A percentile compares a stretch with the other conserved stretches of the same genome.
Evolutionary conservation across 2,113 vertebrate genomes (phyloP).

Genomic region (Grammatotria lemairii): DNA sequence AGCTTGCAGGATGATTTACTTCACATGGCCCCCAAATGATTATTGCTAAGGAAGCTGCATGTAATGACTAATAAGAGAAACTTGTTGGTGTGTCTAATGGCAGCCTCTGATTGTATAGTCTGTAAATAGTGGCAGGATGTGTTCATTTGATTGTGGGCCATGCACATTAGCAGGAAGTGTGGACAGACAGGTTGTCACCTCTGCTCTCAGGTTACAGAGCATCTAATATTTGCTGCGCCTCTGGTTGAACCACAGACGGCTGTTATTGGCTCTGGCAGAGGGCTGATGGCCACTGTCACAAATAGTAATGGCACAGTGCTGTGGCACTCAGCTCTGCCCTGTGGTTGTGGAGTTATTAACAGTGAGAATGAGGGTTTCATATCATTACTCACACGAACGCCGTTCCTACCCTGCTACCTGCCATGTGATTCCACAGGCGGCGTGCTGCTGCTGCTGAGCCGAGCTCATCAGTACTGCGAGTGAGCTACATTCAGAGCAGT

Average conservation of each 20-base stretch:
- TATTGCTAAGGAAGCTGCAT: not conserved
- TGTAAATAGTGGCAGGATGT: not conserved
- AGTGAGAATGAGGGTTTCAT: not conserved
- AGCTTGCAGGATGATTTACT: not conserved
- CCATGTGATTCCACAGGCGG: not conserved
- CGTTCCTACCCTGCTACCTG: not conserved
- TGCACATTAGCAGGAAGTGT: not conserved
- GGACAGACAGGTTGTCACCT: not conserved
- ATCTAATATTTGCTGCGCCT: not conserved
- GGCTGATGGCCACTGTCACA: not conserved
- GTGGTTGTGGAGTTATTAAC: constrained; percentile 3
- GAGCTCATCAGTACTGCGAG: not conserved
- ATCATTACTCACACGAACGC: constrained; percentile 6
- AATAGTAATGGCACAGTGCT: not conserved
- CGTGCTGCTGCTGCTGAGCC: not conserved
- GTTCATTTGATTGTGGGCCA: not conserved
- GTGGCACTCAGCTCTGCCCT: not conserved
- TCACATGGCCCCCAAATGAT: not conserved
- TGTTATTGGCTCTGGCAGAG: not conserved
- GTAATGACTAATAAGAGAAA: not conserved
- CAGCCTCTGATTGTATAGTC: not conserved
- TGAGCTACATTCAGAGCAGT: not conserved
- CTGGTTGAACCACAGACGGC: not conserved
- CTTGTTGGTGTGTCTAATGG: not conserved
- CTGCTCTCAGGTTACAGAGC: not conserved